Conservation (phyloP, 2,797 vertebrate species). For the Tiaroga cobitis region DNA sequence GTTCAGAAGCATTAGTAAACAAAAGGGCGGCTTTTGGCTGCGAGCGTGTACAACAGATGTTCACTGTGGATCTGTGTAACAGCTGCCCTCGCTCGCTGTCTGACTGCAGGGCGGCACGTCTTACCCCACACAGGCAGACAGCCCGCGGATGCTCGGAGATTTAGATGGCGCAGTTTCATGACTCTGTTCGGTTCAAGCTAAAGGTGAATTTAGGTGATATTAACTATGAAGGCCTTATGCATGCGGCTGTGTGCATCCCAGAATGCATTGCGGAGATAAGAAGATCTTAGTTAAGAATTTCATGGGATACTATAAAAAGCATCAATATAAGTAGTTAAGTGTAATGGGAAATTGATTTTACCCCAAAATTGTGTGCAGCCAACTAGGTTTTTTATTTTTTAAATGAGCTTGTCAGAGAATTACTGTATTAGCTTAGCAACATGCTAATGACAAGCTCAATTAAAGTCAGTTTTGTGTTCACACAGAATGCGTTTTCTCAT, state of each 20-base stretch:
- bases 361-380: neutral
- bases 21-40: slow-evolving; percentile 57
- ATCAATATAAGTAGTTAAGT: neutral
- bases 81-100: slow-evolving; percentile 24
- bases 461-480: neutral
- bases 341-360: neutral
- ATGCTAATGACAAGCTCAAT: neutral
- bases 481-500: neutral
- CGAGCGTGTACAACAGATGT: slow-evolving; percentile 56
- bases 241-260: neutral
- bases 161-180: neutral
- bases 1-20: slow-evolving; percentile 65
- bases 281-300: neutral
- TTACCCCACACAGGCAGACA: neutral
- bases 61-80: slow-evolving; percentile 19
- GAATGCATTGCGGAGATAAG: neutral
- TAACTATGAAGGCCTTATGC: neutral
- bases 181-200: slow-evolving; percentile 6
- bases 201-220: slow-evolving; percentile 1
- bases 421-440: neutral
- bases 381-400: neutral
- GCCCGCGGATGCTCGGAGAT: neutral
- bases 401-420: neutral
- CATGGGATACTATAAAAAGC: neutral
- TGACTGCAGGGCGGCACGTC: slow-evolving; percentile 35